Percentiles rank a stretch among this genome's conserved stretches.
Conservation (phyloP, 2,888 invertebrate species). For the Hesperia comma region DNA sequence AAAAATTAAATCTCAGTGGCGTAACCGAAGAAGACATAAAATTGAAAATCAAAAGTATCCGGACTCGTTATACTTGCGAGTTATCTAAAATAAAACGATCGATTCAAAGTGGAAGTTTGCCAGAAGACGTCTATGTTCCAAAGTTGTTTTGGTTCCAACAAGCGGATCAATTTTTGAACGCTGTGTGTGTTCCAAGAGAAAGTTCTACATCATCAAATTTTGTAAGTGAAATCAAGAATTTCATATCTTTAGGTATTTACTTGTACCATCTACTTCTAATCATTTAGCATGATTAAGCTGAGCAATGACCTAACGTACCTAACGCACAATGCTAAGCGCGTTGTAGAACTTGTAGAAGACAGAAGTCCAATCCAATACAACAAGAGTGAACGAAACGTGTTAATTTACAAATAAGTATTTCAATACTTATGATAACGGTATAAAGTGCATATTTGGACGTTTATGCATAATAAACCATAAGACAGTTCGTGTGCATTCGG, state of each 20-base stretch:
- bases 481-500: not conserved
- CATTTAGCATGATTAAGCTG: too few species aligned
- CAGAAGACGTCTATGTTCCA: constrained; percentile 11
- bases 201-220: not conserved
- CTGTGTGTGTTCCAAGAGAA: constrained; percentile 1
- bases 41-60: constrained; percentile 14
- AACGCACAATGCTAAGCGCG: not conserved
- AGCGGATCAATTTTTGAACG: constrained; percentile 8
- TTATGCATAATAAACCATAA: not conserved
- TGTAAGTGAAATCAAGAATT: not conserved
- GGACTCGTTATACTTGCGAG: constrained; percentile 8
- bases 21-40: constrained; percentile 8
- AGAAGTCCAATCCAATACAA: not conserved
- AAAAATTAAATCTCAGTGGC: not conserved
- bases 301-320: not conserved
- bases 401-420: not conserved
- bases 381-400: not conserved
- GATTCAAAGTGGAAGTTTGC: not conserved
- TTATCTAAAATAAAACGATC: constrained; percentile 10
- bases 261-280: too few species aligned
- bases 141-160: constrained; percentile 18
- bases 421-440: not conserved
- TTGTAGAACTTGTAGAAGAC: too few species aligned
- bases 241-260: not conserved
- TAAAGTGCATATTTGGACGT: not conserved